phyloP scores from a whole-genome alignment of 1,140 invertebrate species.

The Drosophila serrata region DNA sequence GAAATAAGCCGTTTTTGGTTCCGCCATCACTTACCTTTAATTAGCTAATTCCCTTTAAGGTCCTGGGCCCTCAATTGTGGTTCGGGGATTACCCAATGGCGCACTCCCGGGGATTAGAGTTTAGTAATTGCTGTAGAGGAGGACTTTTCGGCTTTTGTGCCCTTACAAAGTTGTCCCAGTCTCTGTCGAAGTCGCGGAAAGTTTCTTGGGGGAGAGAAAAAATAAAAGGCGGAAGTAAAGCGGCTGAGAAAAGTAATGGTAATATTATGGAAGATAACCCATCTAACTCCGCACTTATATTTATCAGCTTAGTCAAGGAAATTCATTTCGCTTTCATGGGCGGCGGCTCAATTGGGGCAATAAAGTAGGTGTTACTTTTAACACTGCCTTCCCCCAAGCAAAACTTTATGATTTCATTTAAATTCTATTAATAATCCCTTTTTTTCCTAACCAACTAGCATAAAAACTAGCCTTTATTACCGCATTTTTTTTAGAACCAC shows the following conservation, averaged over 20 bases:
- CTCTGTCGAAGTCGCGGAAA: constrained; percentile 12
- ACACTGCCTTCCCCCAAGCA: background rate
- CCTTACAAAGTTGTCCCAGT: constrained; percentile 17
- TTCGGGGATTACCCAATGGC: constrained; percentile 34
- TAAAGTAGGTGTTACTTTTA: background rate
- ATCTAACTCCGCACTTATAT: constrained; percentile 36
- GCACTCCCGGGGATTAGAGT: constrained; percentile 47
- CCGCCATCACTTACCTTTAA: constrained; percentile 55
- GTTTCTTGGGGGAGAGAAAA: background rate
- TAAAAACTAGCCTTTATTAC: too few relatives aligned
- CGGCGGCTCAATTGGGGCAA: background rate
- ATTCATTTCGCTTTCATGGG: constrained; percentile 35
- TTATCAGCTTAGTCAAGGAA: constrained; percentile 19
- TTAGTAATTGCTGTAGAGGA: constrained; percentile 43
- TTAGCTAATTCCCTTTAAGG: constrained; percentile 44
- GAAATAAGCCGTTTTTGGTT: constrained; percentile 45
- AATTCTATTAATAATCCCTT: background rate
- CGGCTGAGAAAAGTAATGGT: constrained; percentile 23
- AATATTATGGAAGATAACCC: constrained; percentile 1
- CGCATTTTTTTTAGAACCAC: background rate
- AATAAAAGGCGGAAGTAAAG: background rate
- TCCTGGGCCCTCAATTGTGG: constrained; percentile 32
- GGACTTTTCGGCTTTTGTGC: constrained; percentile 36
- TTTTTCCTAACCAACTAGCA: background rate
- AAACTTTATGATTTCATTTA: background rate